Base-by-base conservation (phyloP, 2,113 vertebrate species). In the Puntigrus tetrazona region DNA sequence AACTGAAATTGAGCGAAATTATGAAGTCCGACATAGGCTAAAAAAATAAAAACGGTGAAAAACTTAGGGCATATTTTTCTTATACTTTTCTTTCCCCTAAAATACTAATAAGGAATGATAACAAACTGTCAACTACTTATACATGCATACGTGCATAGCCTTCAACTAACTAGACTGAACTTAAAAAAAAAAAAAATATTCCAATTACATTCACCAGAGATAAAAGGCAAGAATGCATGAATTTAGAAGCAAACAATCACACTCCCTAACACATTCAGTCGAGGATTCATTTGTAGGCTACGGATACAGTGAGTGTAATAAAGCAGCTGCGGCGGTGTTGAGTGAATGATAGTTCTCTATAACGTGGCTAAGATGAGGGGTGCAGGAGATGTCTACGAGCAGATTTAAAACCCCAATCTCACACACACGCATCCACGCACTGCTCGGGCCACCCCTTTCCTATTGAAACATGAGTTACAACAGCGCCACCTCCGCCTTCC, bases 371-470 rank as follows among this genome's bases (percentile, higher is more conserved):
- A 78, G 72, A 78, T 74, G 75, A 84, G 73, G 57, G 57, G 61
- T 3, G 81, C 63, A 61, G 36, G 50, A 50, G 81, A 73, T 84
- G 70, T 63, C 72, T 84, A 80, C 25, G 50, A 74, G 83, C 74
- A 74, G 86, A 87, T 87, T 87, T 87, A 87, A 52, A 87, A 57
- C 34, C 31, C 43, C 75, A 83, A 78, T 79, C 74, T 27, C 78
- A 78, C 75, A 22, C 59, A 25, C 50, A 29, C 22, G 20, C 79
- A 47, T 65, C 18, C 81, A 79, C 38, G 25, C 73, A 38, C 63
- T 41, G 52, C n/a, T 79, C 11, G 63, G 29, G 72, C n/a, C 34
- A 45, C 13, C 34, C 13, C 70, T 70, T 16, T 75, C 41, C 25
- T 34, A 50, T 50, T 34, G 50, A 22, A 47, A 29, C 31, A 36